Percentiles rank a stretch among this genome's conserved stretches.
phyloP scores from a whole-genome alignment of 2,797 vertebrate genomes.

The Myiothlypis coronata region DNA sequence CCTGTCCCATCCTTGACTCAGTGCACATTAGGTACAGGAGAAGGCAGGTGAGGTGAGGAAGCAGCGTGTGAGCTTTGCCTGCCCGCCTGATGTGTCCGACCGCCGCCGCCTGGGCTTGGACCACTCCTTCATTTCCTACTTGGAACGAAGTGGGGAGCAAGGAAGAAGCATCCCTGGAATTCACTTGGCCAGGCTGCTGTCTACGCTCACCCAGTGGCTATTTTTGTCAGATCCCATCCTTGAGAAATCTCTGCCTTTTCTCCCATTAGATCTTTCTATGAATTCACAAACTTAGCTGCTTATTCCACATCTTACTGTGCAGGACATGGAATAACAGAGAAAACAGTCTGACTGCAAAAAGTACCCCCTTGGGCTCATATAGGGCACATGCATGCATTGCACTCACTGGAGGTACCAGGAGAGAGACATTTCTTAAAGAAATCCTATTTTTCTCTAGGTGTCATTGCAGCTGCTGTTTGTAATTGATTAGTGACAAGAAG shows the following conservation, averaged over 20 bases:
- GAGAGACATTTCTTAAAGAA: not conserved
- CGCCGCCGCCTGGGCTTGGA: rapidly evolving
- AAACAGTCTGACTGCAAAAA: not conserved
- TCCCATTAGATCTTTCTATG: not conserved
- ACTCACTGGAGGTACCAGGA: not conserved
- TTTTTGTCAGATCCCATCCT: not conserved
- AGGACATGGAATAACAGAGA: not conserved
- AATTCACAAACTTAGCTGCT: not conserved
- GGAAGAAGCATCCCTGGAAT: constrained; percentile 32
- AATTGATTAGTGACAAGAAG: not conserved
- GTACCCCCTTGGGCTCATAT: rapidly evolving
- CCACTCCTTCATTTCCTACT: not conserved
- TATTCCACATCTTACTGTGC: not conserved
- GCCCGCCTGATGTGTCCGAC: not conserved
- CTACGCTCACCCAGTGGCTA: rapidly evolving
- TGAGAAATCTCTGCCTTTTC: not conserved
- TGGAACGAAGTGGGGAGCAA: not conserved
- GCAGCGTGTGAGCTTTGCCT: not conserved
- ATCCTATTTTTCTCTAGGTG: not conserved
- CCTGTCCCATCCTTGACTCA: not conserved
- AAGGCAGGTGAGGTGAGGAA: not conserved
- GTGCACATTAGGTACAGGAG: rapidly evolving
- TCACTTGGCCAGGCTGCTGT: not conserved
- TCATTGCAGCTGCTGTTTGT: not conserved
- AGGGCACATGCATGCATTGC: not conserved